Base-by-base conservation (phyloP, 2,888 invertebrate genomes). In the Ctenicera cuprea region DNA sequence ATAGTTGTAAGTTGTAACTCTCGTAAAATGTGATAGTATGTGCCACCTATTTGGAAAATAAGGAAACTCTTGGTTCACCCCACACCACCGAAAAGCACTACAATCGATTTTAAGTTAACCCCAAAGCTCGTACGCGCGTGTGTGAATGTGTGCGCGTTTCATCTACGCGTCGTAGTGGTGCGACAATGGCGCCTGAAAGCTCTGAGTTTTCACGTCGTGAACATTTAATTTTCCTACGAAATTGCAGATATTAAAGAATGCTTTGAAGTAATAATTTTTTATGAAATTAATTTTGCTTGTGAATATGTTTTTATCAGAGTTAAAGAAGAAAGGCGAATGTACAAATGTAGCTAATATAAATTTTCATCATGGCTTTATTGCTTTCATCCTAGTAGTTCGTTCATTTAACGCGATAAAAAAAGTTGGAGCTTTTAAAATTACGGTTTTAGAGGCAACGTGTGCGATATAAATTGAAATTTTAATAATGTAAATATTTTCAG, bases 401-500 rank as follows among this genome's bases (percentile, higher is more conserved):
- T 69, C 64, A 57, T 73, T 73, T 65, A 68, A 18, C 37, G 63
- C 65, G 50, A 73, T 73, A 70, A 73, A 73, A 73, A 67, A 68
- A 73, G 73, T 73, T 61, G 73, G 68, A 69, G 73, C 69, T 73
- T 67, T 68, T 69, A 50, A 73, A 73, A 73, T 73, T 73, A 69
- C 69, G 30, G 54, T 70, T 73, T 73, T 64, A 26, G 68, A 59
- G 41, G 65, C 69, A 70, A 70, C 69, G 73, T 73, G 73, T 70
- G 73, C 73, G 73, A 73, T 71, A 82, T 82, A 83, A 83, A 84
- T 83, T 84, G 83, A 83, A 84, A 83, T 83, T 84, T 84, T 83
- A 83, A 84, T 84, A 83, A 83, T 83, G 83, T 82, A 82, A 83
- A 83, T 83, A 83, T 83, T 82, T 83, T 80, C 83, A 78, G 80